Base-by-base conservation (phyloP, 2,797 vertebrate genomes). In the Darevskia nairensis region DNA sequence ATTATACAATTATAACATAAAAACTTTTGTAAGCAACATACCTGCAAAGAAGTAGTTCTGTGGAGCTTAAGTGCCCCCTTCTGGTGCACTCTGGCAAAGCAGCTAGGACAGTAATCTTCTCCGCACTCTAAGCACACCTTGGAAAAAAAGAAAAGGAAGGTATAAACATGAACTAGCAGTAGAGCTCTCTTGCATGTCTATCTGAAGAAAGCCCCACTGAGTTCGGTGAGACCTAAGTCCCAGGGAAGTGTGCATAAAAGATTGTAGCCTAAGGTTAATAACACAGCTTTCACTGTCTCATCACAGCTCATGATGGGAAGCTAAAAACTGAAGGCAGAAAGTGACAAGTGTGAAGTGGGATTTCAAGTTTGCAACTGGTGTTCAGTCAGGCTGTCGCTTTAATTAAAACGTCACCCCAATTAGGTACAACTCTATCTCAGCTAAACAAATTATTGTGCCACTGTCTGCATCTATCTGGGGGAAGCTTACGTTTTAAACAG, bases 51-150 rank as follows among this genome's bases (percentile, higher is more conserved):
- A 86, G 97, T 96, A 90, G 96, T 98, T 95, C 96, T 97, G 90
- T 98, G 98, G 97, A 97, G 96, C 94, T 97, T 98, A 66, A 98
- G 96, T 97, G 98, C 97, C 96, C 98, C 98, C 98, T 98, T 98
- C 96, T 98, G 98, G 96, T 98, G 97, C 75, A 98, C 97, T 92
- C 83, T 98, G 90, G 96, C 93, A 95, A 98, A 98, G 89, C 98
- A 98, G 39, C 95, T 93, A 2, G 97, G 95, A 92, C 97, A 98
- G 94, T 98, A 98, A 94, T 98, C 95, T 93, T 98, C 97, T 32
- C 97, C 95, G 86, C 97, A 98, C 94, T 98, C 98, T 35, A 96
- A 92, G 92, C 98, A 98, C 90, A 96, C 95, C 97, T 98, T 87
- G 32, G 32, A 55, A 23, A 29, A 50, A 61, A 89, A 88, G 89